These are phyloP conservation scores for Tethya wilhelma DNA, from an alignment of 37 sponge, comb jelly and placozoan genomes.

Conservation along the genomic window DNA sequence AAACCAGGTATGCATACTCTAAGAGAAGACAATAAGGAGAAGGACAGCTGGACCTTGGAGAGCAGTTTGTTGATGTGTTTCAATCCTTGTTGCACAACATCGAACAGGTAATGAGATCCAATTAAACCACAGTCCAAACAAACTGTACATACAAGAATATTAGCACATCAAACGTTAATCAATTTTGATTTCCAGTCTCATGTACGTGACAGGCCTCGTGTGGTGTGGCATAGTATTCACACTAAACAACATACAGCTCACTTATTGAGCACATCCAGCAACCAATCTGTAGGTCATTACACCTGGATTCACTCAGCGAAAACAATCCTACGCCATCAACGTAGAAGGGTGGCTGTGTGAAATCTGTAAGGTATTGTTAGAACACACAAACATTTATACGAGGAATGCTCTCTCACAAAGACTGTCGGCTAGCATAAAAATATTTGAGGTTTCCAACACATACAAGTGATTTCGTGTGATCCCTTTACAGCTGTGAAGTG, in stretches of 20 bases:
- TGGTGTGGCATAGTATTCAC: too few species aligned
- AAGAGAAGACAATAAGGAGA: neutral
- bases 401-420: neutral
- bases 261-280: constrained; percentile 12
- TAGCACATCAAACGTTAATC: too few species aligned
- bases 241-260: neutral
- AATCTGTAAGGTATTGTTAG: constrained; percentile 3
- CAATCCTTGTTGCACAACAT: too few species aligned
- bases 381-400: neutral
- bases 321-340: neutral
- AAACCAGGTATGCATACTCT: neutral
- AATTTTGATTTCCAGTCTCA: too few species aligned
- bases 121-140: too few species aligned
- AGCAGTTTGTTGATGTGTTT: neutral
- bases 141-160: too few species aligned
- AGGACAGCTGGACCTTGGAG: neutral
- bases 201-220: too few species aligned
- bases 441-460: constrained; percentile 4
- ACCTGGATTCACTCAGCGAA: constrained; percentile 34
- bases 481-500: constrained; percentile 61
- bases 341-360: neutral
- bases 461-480: constrained; percentile 1
- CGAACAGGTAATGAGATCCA: too few species aligned
- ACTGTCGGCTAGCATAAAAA: too few species aligned
- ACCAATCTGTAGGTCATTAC: neutral